phyloP scores from a whole-genome alignment of 2,888 invertebrate species.

The Malachius bipustulatus region DNA sequence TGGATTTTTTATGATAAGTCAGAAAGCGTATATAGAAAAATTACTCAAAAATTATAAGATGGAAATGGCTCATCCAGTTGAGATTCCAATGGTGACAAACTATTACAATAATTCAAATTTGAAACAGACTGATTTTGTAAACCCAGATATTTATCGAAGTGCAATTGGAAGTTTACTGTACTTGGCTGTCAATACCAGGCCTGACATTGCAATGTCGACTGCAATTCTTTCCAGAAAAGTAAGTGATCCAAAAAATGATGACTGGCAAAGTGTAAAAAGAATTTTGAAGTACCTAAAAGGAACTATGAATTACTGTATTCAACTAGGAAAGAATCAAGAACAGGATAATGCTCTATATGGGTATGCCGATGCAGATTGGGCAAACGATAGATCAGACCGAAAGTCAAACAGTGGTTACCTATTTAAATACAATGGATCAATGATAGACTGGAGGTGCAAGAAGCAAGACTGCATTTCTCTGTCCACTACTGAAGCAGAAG shows the following conservation, averaged over 20 bases:
- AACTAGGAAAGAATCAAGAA: no score
- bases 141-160: no score
- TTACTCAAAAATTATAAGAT: no score
- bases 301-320: constrained; percentile 16
- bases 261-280: constrained; percentile 25
- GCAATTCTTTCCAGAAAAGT: constrained; percentile 22
- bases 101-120: no score
- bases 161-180: no score
- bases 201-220: constrained; percentile 22
- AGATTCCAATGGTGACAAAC: no score
- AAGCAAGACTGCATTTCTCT: constrained; percentile 22
- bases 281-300: constrained; percentile 21
- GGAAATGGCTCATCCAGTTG: no score
- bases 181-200: constrained; percentile 22
- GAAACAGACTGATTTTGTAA: no score
- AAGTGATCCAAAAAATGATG: constrained; percentile 19
- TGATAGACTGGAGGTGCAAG: constrained; percentile 23
- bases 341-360: constrained; percentile 11
- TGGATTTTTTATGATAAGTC: no score
- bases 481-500: constrained; percentile 23
- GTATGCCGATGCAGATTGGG: no score
- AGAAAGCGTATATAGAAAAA: no score
- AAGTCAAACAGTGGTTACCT: constrained; percentile 27
- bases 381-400: constrained; percentile 21
- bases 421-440: constrained; percentile 19